Base-by-base conservation (phyloP, 2,113 vertebrate species). In the Galemys pyrenaicus region DNA sequence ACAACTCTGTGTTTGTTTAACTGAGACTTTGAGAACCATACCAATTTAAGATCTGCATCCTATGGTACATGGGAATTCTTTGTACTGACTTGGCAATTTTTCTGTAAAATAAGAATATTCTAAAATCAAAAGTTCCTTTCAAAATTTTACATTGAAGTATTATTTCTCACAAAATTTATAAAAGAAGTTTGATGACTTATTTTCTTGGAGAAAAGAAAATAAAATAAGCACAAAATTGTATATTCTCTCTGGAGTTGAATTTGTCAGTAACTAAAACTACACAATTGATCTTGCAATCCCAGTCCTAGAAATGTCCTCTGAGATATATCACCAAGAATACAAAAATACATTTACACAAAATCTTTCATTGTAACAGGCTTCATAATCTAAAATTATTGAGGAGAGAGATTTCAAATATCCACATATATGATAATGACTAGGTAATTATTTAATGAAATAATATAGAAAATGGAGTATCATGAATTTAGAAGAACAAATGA, bases 241-340 rank as follows among this genome's bases (percentile, higher is more conserved):
- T 6, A 54, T 54, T 17, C 51, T 54, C 51, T 54, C 51, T 54
- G 16, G 17, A 54, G 51, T 54, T 54, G 51, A 49, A 10, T 49
- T 49, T 49, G 46, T 54, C 51, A 54, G 17, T 54, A 54, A 19
- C 51, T 54, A 54, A 54, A 54, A 54, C 51, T 54, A 54, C 16
- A 54, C 16, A 44, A 0, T 77, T 68, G 28, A 46, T 30, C 2
- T 4, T 32, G 35, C 3, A 19, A 17, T 0, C 3, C 5, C 2
- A 32, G 24, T 41, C 24, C 39, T 80, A 16, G 51, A 37, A 65
- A 73, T 87, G 65, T 12, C 22, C 19, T 64, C 44, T 12, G 28
- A n/a, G 28, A 54, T 4, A 39, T 24, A 54, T 54, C 10, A 64
- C 77, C 28, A 74, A 16, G 6, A 58, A 70, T 13, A 28, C 8